Base-by-base conservation (phyloP, 2,797 vertebrate species). In the Argya squamiceps region DNA sequence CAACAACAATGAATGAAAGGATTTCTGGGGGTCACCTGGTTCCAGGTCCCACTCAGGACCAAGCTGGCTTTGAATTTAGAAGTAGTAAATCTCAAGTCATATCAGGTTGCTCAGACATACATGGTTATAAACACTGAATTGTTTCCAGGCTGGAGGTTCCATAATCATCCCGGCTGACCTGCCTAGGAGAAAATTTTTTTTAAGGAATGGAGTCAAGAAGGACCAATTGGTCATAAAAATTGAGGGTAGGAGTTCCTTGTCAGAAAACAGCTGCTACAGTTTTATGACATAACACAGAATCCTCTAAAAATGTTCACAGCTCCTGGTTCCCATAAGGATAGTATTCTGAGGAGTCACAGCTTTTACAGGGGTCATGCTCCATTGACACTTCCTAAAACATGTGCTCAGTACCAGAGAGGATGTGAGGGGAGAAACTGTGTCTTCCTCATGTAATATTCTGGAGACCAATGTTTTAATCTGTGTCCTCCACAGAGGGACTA, bases 321-420 rank as follows among this genome's bases (percentile, higher is more conserved):
- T 18, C 23, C 23, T 56, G 16, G 5, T 13, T 50, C 18, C 44
- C 20, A 36, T 14, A 24, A 74, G 11, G 19, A 39, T 3, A 63
- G 5, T 0, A 0, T 22, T n/a, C 14, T n/a, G 36, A 18, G 24
- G 36, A 59, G 15, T 29, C 60, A 30, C 24, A 74, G 10, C 8
- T 50, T 63, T 67, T 55, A 24, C 2, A 74, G 14, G 9, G 6
- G 10, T 62, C 6, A 2, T 37, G 15, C 2, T 58, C 3, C 10
- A 14, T 2, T 46, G 10, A 15, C 19, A 67, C 5, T 5, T 67
- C 21, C 2, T 63, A 29, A 5, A 62, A 3, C 11, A 10, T 0
- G 6, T 77, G 15, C 15, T 91, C n/a, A 64, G 44, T 11, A 34
- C 4, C 10, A 52, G 52, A 41, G 10, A 39, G 4, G 30, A 17